Conservation (phyloP, 2,888 invertebrate species). For the Ormia ochracea region DNA sequence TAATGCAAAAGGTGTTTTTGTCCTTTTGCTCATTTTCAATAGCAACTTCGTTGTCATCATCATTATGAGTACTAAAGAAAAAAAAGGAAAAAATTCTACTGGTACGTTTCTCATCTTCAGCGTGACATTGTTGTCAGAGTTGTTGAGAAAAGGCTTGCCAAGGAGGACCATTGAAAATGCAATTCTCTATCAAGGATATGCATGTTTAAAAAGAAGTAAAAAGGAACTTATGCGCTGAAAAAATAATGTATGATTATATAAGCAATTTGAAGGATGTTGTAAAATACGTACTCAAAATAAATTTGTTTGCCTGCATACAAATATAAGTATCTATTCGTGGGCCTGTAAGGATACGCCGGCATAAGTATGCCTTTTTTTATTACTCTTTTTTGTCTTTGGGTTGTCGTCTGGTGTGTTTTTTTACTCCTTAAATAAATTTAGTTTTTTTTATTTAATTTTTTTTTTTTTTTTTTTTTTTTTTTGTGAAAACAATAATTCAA, state of each 20-base stretch:
- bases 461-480: too few species aligned
- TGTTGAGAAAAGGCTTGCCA: constrained; percentile 30
- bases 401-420: background rate
- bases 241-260: constrained; percentile 26
- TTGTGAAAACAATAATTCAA: constrained; percentile 29
- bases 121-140: constrained; percentile 11
- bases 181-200: constrained; percentile 41
- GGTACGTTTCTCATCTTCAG: constrained; percentile 19
- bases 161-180: constrained; percentile 35
- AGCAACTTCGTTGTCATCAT: constrained; percentile 19
- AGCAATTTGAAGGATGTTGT: constrained; percentile 31
- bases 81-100: constrained; percentile 1
- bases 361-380: constrained; percentile 5
- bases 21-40: background rate
- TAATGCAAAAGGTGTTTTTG: constrained; percentile 33
- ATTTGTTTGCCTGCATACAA: background rate
- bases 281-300: background rate
- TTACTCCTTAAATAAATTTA: constrained; percentile 5
- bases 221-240: background rate
- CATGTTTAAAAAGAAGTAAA: constrained; percentile 25
- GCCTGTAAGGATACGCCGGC: background rate
- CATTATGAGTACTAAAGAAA: constrained; percentile 13
- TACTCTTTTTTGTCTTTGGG: background rate
- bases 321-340: background rate
- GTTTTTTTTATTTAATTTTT: too few species aligned